These are phyloP conservation scores for Sebastes reedi DNA, from an alignment of 2,797 vertebrate species.

Conservation along the genomic window DNA sequence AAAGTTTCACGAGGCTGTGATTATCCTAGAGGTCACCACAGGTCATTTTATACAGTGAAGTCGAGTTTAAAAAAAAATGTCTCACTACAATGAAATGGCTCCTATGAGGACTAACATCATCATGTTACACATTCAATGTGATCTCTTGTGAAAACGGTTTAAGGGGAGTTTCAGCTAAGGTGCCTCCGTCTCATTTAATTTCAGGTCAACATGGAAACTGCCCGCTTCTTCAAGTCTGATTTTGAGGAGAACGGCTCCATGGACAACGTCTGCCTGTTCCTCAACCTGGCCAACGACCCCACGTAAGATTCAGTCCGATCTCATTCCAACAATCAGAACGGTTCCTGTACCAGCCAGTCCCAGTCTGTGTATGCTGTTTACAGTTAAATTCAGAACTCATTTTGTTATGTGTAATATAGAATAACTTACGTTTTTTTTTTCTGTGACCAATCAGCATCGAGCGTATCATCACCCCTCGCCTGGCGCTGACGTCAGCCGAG, in stretches of 20 bases:
- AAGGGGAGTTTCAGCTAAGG: not conserved
- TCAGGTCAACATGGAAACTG: conserved; percentile 87
- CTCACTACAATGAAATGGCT: too few relatives aligned
- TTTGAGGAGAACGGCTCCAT: conserved; percentile 86
- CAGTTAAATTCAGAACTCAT: not conserved
- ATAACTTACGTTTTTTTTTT: not conserved
- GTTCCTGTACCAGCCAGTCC: not conserved
- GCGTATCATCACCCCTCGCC: conserved; percentile 84
- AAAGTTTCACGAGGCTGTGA: too few relatives aligned
- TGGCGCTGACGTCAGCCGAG: conserved; percentile 83
- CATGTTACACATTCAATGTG: not conserved
- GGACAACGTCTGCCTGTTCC: conserved; percentile 85
- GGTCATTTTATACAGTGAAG: too few relatives aligned
- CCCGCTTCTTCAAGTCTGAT: conserved; percentile 85
- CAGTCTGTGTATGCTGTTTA: not conserved
- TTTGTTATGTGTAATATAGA: not conserved
- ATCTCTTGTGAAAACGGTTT: not conserved
- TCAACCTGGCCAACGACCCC: conserved; percentile 85
- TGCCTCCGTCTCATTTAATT: not conserved
- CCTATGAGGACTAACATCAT: too few relatives aligned
- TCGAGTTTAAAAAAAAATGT: too few relatives aligned
- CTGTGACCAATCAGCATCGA: conserved; percentile 75
- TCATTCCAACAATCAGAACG: not conserved
- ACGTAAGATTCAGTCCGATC: conserved; percentile 70
- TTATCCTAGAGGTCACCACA: too few relatives aligned